A percentile compares a stretch with the other conserved stretches of the same genome.
Conservation (phyloP, 1,140 invertebrate genomes). For the Mycetomoellerius zeteki region DNA sequence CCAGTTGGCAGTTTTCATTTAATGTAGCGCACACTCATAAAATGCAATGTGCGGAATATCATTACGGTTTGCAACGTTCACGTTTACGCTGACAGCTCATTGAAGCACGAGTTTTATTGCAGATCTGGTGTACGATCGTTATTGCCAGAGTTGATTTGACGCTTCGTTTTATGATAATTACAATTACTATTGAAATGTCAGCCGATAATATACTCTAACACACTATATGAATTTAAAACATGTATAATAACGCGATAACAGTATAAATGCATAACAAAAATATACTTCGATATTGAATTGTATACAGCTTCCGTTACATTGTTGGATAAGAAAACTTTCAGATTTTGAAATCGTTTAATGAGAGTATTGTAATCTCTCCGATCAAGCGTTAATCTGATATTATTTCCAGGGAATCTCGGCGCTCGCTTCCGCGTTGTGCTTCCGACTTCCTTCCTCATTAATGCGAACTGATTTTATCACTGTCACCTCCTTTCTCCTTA, state of each 20-base stretch:
- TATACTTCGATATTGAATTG: too few relatives aligned
- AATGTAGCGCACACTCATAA: slow-evolving; percentile 27
- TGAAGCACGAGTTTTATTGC: slow-evolving; percentile 53
- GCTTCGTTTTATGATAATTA: slow-evolving; percentile 48
- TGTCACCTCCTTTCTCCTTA: neutral
- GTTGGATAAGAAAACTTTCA: slow-evolving; percentile 15
- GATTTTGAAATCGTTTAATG: slow-evolving; percentile 16
- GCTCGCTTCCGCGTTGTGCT: slow-evolving; percentile 18
- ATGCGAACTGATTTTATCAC: slow-evolving; percentile 46
- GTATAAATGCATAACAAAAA: too few relatives aligned
- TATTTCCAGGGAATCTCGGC: slow-evolving; percentile 37
- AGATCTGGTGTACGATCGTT: neutral
- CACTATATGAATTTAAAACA: neutral
- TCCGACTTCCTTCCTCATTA: slow-evolving; percentile 49
- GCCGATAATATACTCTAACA: neutral
- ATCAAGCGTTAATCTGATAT: slow-evolving; percentile 45
- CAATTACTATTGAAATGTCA: slow-evolving; percentile 24
- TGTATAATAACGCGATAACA: too few relatives aligned
- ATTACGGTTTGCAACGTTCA: slow-evolving; percentile 18
- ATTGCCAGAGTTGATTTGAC: slow-evolving; percentile 26
- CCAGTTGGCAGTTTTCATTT: slow-evolving; percentile 48
- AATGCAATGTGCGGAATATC: slow-evolving; percentile 48
- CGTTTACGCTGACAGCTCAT: slow-evolving; percentile 30
- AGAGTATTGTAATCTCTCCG: neutral
- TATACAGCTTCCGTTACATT: neutral